Evolutionary conservation across 2,888 invertebrate species (phyloP), one percentile per base, ranked within the genome.

Genomic region (Quadriops clusia): DNA sequence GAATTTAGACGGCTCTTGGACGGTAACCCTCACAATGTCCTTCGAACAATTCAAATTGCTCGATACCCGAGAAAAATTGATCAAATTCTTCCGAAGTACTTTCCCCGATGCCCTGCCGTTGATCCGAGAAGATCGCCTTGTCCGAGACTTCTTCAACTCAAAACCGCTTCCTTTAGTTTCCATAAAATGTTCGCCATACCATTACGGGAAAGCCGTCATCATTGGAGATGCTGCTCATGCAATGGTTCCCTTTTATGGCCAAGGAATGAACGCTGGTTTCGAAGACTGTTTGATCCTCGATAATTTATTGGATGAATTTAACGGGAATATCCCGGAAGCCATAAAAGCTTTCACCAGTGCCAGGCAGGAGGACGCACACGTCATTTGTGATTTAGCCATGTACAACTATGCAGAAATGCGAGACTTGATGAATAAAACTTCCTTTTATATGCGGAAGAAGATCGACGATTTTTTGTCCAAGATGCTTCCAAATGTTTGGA

Each of bases 231-330:
- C 97, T 0, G 95, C 97, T 0, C 98, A 98, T 56, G 95, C 95
- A 0, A 94, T 98, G 72, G 95, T 97, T 0, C 97, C 98, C 0
- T 98, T 97, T 61, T 97, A 93, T 51, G 97, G 95, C 0, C 97
- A 98, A 66, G 97, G 97, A 41, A 93, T 97, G 93, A 97, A 97
- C 56, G 83, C 89, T 6, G 97, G 95, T 0, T 94, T 97, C 60
- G 95, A 97, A 64, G 97, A 97, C 61, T 85, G 91, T 49, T 66
- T 80, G 0, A 60, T 95, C 3, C 63, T 97, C 7, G 74, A 84
- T 48, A 66, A 75, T 17, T 60, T 85, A 10, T 59, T 90, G 43
- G 65, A 70, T 20, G 61, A 73, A 36, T 69, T 71, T 44, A 54
- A 72, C 16, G 64, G 74, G 20, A 69, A 82, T 37, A 59, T 90